Base-by-base conservation (phyloP, 2,888 invertebrate species). In the Linnaemya vulpina region DNA sequence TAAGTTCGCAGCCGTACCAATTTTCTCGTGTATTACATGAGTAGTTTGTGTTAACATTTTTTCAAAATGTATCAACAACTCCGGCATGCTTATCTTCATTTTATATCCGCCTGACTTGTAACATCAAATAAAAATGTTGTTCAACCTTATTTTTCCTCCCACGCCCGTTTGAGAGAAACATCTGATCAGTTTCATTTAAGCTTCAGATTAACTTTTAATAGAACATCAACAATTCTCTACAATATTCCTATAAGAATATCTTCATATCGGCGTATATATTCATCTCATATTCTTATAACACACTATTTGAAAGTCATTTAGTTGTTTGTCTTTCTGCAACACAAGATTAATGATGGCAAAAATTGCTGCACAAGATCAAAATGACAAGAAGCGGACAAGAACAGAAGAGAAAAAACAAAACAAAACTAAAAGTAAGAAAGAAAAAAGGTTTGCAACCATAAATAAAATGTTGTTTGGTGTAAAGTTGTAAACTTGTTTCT, bases 311-410 rank as follows among this genome's bases (percentile, higher is more conserved):
- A 83, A 83, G 74, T 79, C 75, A 83, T 74, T 83, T 70, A 51
- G 35, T 75, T 79, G 78, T 75, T 75, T 79, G 83, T 79, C 77
- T 83, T 78, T 83, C 51, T 75, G 74, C 74, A 79, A 58, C 74
- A 63, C 79, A 79, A 79, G 83, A 83, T 83, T 79, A 83, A 83
- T 83, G 83, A 83, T 79, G 74, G 83, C 40, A 74, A 83, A 83
- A 75, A 75, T 63, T 83, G 74, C 71, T 75, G 78, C 78, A 71
- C 75, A 73, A 46, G 46, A 63, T 35, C n/a, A 65, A 11, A 73
- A 11, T 67, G 17, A 63, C 75, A 55, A 63, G 55, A 43, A 68
- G 30, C 20, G 43, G 30, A 60, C n/a, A 70, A 17, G n/a, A 9
- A 2, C 49, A 11, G n/a, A 3, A 13, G 22, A 60, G 22, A 5